Percentiles rank a stretch among this genome's conserved stretches.
Evolutionary conservation across 2,797 vertebrate species (phyloP).

Genomic region (Pogonophryne albipinna): DNA sequence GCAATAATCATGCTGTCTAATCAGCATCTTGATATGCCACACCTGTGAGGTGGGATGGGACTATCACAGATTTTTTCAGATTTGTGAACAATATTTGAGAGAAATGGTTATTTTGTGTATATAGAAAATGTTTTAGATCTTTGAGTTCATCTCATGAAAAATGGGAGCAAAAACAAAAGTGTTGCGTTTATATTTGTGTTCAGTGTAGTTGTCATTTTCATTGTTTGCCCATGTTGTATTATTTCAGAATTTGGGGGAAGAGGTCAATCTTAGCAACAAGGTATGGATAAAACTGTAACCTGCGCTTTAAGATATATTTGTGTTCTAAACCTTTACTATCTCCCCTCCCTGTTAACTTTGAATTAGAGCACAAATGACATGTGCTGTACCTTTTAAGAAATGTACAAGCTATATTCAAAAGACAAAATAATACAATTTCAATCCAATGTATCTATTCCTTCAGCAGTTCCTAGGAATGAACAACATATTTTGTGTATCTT

Average conservation of each 20-base stretch:
- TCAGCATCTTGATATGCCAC: too few relatives aligned
- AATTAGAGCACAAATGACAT: background rate
- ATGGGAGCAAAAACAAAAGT: too few relatives aligned
- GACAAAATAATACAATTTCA: too few relatives aligned
- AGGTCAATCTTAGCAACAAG: background rate
- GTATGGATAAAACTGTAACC: background rate
- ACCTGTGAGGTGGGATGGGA: too few relatives aligned
- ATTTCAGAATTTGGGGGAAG: background rate
- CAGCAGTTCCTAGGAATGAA: background rate
- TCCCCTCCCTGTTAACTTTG: background rate
- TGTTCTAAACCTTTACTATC: background rate
- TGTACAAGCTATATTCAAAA: background rate
- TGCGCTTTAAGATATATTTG: too few relatives aligned
- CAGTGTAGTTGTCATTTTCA: constrained; percentile 7
- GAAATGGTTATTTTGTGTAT: too few relatives aligned
- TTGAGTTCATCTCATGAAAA: too few relatives aligned
- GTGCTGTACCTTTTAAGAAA: background rate
- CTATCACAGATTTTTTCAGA: too few relatives aligned
- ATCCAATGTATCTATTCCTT: background rate
- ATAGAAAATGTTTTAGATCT: too few relatives aligned
- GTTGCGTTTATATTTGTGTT: too few relatives aligned
- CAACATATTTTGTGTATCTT: background rate
- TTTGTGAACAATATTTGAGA: too few relatives aligned
- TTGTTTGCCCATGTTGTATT: background rate
- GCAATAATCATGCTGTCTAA: too few relatives aligned